These are phyloP conservation scores for Linyphia triangularis DNA, from an alignment of 2,888 invertebrate species.

Conservation along the genomic window DNA sequence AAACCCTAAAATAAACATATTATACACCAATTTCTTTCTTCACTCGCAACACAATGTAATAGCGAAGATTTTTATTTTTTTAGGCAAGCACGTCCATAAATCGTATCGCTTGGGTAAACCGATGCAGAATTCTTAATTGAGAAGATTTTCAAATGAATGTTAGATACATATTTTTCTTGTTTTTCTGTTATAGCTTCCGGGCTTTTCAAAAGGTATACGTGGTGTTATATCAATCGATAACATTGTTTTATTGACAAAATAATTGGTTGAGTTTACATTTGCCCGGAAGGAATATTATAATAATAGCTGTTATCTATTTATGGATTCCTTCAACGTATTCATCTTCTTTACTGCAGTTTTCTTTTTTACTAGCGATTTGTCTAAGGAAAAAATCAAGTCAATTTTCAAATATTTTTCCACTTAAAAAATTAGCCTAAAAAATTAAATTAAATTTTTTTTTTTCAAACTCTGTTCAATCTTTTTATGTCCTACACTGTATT, in stretches of 20 bases:
- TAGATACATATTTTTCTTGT: conserved; percentile 19
- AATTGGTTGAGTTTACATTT: conserved; percentile 51
- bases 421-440: no score
- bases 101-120: conserved; percentile 51
- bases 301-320: conserved; percentile 28
- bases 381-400: no score
- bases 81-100: conserved; percentile 42
- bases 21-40: conserved; percentile 34
- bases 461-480: no score
- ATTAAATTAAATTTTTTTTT: no score
- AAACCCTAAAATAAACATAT: conserved; percentile 48
- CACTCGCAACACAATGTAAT: conserved; percentile 50
- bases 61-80: conserved; percentile 34
- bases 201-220: conserved; percentile 40
- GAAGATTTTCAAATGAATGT: conserved; percentile 21
- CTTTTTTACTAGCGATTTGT: no score
- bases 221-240: conserved; percentile 32
- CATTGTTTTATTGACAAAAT: conserved; percentile 69
- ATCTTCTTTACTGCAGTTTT: no score
- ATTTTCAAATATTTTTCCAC: no score
- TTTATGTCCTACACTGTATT: no score
- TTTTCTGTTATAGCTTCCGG: conserved; percentile 38
- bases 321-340: conserved; percentile 14
- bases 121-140: conserved; percentile 56
- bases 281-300: conserved; percentile 49